phyloP scores from a whole-genome alignment of 2,888 invertebrate species.

The Hydrotaea diabolus region DNA sequence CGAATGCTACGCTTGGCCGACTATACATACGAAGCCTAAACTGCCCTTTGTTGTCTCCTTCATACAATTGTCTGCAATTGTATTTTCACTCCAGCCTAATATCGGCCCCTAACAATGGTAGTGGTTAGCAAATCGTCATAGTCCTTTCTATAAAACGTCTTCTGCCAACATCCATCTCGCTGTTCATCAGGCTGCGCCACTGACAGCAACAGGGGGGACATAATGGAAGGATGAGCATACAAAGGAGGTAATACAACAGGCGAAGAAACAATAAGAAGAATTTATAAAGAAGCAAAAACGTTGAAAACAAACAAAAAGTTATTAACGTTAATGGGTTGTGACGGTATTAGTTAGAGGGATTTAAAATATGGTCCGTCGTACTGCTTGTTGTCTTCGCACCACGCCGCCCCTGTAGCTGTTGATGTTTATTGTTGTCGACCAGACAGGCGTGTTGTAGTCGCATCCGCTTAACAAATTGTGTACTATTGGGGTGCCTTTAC shows the following conservation, averaged over 20 bases:
- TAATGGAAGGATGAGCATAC: slow-evolving; percentile 44
- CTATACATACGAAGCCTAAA: too few species aligned
- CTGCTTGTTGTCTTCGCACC: neutral
- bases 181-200: neutral
- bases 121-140: too few species aligned
- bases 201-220: slow-evolving; percentile 17
- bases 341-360: slow-evolving; percentile 58
- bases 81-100: too few species aligned
- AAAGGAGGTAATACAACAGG: slow-evolving; percentile 17
- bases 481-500: neutral
- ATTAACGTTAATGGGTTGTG: slow-evolving; percentile 64
- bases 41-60: too few species aligned
- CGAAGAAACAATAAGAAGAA: slow-evolving; percentile 20
- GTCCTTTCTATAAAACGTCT: neutral
- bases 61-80: too few species aligned
- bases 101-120: too few species aligned
- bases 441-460: neutral
- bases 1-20: too few species aligned
- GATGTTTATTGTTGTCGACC: slow-evolving; percentile 5
- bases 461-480: too few species aligned
- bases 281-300: neutral
- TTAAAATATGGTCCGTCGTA: slow-evolving; percentile 40
- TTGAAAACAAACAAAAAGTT: slow-evolving; percentile 60
- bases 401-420: neutral
- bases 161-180: neutral